A percentile compares a stretch with the other conserved stretches of the same genome.
These are phyloP conservation scores for Eupithecia abbreviata DNA, from an alignment of 2,888 invertebrate species.

Conservation along the genomic window DNA sequence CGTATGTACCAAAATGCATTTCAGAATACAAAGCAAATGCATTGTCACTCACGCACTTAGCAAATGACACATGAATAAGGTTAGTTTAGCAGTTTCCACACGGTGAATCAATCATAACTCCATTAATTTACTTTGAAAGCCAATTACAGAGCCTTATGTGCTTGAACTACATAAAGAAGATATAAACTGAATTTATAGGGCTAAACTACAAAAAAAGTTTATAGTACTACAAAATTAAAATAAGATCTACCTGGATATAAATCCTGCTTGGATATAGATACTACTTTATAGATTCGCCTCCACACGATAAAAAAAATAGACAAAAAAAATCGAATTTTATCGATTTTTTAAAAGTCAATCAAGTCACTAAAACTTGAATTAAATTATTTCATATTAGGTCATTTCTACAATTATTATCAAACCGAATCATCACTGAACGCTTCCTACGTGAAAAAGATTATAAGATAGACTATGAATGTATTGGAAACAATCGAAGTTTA, in stretches of 20 bases:
- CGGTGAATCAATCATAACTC: conserved; percentile 36
- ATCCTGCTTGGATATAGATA: neutral
- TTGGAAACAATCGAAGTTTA: neutral
- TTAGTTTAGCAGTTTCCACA: conserved; percentile 41
- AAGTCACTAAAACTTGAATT: no score
- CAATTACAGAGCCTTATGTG: conserved; percentile 18
- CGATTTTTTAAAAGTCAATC: no score
- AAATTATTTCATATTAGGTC: no score
- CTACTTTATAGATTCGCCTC: neutral
- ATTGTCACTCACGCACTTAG: conserved; percentile 32
- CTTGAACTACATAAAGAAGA: neutral
- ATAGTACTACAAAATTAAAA: neutral
- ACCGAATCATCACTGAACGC: no score
- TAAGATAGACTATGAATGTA: no score
- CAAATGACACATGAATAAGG: conserved; percentile 38
- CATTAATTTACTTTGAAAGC: conserved; percentile 34
- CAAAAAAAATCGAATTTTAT: no score
- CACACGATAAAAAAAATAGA: neutral
- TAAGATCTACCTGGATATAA: neutral
- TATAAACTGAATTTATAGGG: neutral
- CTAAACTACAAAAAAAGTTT: neutral
- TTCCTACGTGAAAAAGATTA: no score
- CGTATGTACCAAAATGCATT: conserved; percentile 30
- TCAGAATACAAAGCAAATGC: neutral
- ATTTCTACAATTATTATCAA: no score